phyloP scores from a whole-genome alignment of 1,140 invertebrate genomes.

The Calosoma granatense region DNA sequence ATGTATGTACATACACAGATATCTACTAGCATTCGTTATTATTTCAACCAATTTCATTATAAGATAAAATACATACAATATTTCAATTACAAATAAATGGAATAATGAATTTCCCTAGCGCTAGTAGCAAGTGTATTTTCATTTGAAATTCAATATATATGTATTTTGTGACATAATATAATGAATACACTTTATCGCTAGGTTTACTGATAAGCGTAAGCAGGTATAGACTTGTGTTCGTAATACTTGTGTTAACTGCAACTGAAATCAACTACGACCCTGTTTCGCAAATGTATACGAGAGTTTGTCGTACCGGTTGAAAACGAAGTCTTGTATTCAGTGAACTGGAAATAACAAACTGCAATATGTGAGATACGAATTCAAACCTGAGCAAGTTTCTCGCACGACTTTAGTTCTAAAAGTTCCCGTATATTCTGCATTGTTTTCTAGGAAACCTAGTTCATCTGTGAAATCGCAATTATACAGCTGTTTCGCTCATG shows the following conservation, averaged over 20 bases:
- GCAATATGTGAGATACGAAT: neutral
- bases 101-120: too few relatives aligned
- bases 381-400: neutral
- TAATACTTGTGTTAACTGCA: neutral
- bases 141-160: too few relatives aligned
- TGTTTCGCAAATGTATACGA: neutral
- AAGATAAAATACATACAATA: too few relatives aligned
- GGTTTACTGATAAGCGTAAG: neutral
- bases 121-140: too few relatives aligned
- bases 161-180: too few relatives aligned
- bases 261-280: neutral
- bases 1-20: too few relatives aligned
- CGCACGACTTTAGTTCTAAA: neutral
- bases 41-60: too few relatives aligned
- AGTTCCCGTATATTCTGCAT: neutral
- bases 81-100: too few relatives aligned
- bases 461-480: neutral
- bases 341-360: conserved; percentile 1
- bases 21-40: too few relatives aligned
- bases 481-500: neutral
- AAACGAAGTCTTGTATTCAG: neutral
- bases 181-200: neutral
- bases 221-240: too few relatives aligned
- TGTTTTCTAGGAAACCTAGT: neutral
- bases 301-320: neutral